phyloP scores from a whole-genome alignment of 2,113 vertebrate genomes.

The Sapayoa aenigma region DNA sequence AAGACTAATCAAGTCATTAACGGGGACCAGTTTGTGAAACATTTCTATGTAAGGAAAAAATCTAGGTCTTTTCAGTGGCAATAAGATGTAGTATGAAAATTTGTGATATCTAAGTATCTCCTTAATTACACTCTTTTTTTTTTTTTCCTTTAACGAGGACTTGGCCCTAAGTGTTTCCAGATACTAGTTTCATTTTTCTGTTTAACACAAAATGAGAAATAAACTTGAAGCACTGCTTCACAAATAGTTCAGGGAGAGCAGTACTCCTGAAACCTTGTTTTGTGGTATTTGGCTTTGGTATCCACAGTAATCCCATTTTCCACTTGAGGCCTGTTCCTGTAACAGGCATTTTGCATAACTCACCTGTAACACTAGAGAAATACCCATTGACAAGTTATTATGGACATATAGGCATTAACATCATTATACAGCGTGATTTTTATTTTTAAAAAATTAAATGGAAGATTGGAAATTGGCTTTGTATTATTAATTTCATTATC shows the following conservation, averaged over 20 bases:
- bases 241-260: neutral
- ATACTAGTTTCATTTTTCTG: neutral
- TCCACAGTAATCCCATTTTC: neutral
- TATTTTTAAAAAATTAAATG: neutral
- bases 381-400: neutral
- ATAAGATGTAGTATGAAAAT: neutral
- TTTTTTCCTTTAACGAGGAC: neutral
- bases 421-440: neutral
- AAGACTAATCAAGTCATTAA: neutral
- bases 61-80: neutral
- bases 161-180: neutral
- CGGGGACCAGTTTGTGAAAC: neutral
- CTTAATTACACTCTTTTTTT: neutral
- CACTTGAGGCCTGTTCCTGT: neutral
- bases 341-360: neutral
- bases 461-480: neutral
- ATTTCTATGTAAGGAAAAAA: neutral
- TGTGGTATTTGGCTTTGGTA: neutral
- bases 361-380: neutral
- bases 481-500: neutral
- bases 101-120: neutral
- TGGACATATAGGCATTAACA: neutral
- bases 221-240: neutral
- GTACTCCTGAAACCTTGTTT: neutral
- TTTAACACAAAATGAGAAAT: neutral